Percentiles rank a stretch among this genome's conserved stretches.
phyloP scores from a whole-genome alignment of 1,140 invertebrate genomes.

The Asbolus verrucosus region DNA sequence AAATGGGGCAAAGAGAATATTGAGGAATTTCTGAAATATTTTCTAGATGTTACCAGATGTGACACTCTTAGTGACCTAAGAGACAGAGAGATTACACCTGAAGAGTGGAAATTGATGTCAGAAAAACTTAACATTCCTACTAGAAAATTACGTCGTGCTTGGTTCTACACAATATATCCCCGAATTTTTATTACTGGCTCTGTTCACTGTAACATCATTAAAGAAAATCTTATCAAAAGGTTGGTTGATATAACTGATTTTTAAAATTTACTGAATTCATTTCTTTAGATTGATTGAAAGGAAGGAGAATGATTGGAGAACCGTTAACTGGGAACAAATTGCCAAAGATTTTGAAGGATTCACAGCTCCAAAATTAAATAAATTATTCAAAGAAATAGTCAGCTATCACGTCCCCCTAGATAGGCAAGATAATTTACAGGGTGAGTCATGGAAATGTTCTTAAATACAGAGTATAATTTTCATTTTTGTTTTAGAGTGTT shows the following conservation, averaged over 20 bases:
- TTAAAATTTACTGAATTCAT: neutral
- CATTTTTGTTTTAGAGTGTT: conserved; percentile 31
- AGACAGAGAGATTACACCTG: neutral
- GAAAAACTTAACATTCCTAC: conserved; percentile 18
- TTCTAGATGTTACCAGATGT: conserved; percentile 36
- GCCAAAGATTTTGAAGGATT: conserved; percentile 38
- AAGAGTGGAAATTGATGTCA: conserved; percentile 39
- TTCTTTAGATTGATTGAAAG: conserved; percentile 35
- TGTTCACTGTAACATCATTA: neutral
- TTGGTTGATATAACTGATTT: conserved; percentile 9
- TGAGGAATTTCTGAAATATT: conserved; percentile 6
- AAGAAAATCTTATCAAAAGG: conserved; percentile 14
- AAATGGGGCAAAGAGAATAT: conserved; percentile 11
- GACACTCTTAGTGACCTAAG: conserved; percentile 33
- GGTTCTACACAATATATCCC: conserved; percentile 34
- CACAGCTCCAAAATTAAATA: conserved; percentile 26
- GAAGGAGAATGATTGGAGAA: conserved; percentile 33
- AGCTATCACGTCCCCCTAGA: conserved; percentile 16
- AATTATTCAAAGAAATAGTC: conserved; percentile 24
- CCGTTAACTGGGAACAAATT: conserved; percentile 41
- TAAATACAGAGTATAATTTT: neutral
- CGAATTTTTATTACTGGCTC: conserved; percentile 14
- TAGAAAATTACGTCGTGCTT: conserved; percentile 18
- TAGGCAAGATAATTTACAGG: conserved; percentile 27
- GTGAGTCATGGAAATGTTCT: conserved; percentile 1